Evolutionary conservation across 1,140 invertebrate genomes (phyloP).

Genomic region (Pachyrhynchus sulphureomaculatus): DNA sequence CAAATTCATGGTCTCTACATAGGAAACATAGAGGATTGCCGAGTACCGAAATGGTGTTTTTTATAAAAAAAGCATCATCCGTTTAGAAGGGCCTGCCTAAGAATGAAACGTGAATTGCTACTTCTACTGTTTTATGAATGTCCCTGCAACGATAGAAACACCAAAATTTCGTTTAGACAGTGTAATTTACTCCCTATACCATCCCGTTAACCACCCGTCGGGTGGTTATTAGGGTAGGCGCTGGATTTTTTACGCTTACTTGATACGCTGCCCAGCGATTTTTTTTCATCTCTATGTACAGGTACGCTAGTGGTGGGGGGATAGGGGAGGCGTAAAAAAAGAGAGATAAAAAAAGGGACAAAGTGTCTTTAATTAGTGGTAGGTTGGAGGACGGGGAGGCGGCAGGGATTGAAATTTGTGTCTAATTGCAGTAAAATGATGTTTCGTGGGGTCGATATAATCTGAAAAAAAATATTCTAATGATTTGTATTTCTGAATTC

Average conservation of each 20-base stretch:
- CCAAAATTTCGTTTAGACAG: constrained; percentile 1
- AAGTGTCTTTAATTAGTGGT: constrained; percentile 22
- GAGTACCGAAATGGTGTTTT: too few relatives aligned
- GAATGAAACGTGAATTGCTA: background rate
- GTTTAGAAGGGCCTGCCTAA: background rate
- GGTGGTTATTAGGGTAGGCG: constrained; percentile 31
- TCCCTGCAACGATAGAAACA: background rate
- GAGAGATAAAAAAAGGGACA: background rate
- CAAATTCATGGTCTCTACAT: too few relatives aligned
- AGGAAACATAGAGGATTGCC: too few relatives aligned
- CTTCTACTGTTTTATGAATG: background rate
- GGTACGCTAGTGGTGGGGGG: constrained; percentile 2
- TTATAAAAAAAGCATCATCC: too few relatives aligned
- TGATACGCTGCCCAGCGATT: constrained; percentile 24
- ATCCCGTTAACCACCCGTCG: constrained; percentile 5
- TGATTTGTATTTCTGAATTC: too few relatives aligned
- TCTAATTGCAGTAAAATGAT: constrained; percentile 14
- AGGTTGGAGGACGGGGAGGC: too few relatives aligned
- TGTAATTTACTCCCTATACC: constrained; percentile 12
- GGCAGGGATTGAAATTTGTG: constrained; percentile 3
- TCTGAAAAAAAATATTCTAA: too few relatives aligned
- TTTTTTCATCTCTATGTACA: constrained; percentile 20
- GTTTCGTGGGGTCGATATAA: background rate
- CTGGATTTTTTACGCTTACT: constrained; percentile 30
- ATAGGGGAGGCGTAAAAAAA: background rate